Conservation (phyloP, 2,888 invertebrate species). For the Lepidochrysops patricia region DNA sequence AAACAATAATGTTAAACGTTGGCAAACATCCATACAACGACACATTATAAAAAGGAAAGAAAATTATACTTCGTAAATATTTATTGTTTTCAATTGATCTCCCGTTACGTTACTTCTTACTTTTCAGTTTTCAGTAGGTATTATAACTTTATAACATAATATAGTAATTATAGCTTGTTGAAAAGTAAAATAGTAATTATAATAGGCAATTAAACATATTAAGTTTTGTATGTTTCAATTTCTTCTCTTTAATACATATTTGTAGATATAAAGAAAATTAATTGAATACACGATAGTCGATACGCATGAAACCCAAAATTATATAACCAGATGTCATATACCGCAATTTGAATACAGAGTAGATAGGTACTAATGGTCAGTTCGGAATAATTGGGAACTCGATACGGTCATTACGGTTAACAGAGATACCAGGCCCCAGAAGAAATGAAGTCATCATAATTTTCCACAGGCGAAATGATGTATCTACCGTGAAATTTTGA, state of each 20-base stretch:
- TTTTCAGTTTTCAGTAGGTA: background rate
- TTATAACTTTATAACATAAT: background rate
- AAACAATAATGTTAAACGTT: background rate
- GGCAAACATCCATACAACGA: background rate
- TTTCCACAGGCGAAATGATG: constrained; percentile 58
- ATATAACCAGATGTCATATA: constrained; percentile 3
- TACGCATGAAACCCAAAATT: background rate
- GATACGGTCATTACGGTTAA: constrained; percentile 21
- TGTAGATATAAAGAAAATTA: background rate
- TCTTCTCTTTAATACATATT: background rate
- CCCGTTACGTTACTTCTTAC: background rate
- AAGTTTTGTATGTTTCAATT: no score
- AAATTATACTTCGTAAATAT: background rate
- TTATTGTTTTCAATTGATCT: background rate
- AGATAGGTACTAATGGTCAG: constrained; percentile 8
- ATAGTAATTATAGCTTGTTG: no score
- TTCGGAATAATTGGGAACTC: constrained; percentile 30
- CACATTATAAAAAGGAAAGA: background rate
- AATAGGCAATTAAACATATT: no score
- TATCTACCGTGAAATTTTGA: constrained; percentile 70
- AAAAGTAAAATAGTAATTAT: no score
- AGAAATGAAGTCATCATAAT: constrained; percentile 61
- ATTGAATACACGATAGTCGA: background rate
- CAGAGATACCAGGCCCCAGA: constrained; percentile 31
- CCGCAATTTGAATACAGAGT: no score